phyloP scores from a whole-genome alignment of 2,797 vertebrate genomes.

The Microchirus variegatus region DNA sequence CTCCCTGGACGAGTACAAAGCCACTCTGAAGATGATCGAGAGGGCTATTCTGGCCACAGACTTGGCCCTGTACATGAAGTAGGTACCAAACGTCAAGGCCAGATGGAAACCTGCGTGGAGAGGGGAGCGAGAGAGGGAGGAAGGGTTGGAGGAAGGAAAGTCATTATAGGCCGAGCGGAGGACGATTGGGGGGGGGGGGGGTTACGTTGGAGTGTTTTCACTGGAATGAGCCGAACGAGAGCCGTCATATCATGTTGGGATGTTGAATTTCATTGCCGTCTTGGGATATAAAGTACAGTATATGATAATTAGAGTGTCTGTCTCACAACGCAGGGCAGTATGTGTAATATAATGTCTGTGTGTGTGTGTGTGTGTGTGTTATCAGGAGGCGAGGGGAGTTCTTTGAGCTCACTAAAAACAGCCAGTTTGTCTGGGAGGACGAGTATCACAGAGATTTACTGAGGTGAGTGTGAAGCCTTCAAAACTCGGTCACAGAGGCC shows the following conservation, averaged over 20 bases:
- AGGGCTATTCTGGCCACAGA: conserved; percentile 96
- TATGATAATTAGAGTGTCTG: too few species aligned
- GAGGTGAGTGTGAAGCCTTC: conserved; percentile 74
- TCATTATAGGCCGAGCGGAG: too few species aligned
- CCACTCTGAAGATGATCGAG: conserved; percentile 94
- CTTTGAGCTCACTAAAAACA: conserved; percentile 94
- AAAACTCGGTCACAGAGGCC: too few species aligned
- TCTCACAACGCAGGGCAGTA: too few species aligned
- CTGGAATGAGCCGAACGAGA: too few species aligned
- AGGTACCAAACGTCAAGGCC: conserved; percentile 75
- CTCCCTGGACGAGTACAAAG: conserved; percentile 94
- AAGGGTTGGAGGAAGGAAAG: too few species aligned
- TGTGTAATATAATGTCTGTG: too few species aligned
- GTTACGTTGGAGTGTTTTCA: too few species aligned
- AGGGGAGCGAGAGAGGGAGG: neutral
- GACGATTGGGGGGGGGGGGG: too few species aligned
- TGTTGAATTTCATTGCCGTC: too few species aligned
- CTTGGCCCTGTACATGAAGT: conserved; percentile 97
- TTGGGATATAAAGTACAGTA: too few species aligned
- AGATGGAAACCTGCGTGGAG: conserved; percentile 42
- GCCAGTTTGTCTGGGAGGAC: conserved; percentile 90
- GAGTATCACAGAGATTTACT: conserved; percentile 91
- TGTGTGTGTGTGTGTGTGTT: conserved; percentile 22
- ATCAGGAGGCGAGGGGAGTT: conserved; percentile 93
- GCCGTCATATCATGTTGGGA: too few species aligned